These are phyloP conservation scores for cattle (Bos taurus) DNA, from an alignment of 2,113 vertebrate genomes.

Conservation along the genomic window DNA sequence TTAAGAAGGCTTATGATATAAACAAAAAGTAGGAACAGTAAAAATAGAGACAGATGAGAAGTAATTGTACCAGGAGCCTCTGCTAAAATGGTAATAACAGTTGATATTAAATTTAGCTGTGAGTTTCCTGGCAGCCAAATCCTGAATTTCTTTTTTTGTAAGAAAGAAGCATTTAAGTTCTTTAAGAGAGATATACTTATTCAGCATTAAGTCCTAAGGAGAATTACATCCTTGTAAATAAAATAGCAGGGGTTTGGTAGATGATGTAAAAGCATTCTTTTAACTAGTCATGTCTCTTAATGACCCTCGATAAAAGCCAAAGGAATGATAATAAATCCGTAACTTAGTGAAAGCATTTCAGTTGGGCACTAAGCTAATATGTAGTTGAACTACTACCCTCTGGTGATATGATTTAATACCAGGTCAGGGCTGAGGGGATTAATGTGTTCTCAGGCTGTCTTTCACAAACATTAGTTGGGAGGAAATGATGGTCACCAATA, in stretches of 20 bases:
- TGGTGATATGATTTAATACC: not conserved
- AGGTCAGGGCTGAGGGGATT: slow-evolving; percentile 7
- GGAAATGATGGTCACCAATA: slow-evolving; percentile 9
- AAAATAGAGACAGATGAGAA: slow-evolving; percentile 65
- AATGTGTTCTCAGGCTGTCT: slow-evolving; percentile 23
- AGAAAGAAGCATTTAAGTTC: not conserved
- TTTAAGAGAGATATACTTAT: not conserved
- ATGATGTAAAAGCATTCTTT: slow-evolving; percentile 10
- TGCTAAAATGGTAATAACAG: slow-evolving; percentile 31
- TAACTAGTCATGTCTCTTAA: slow-evolving; percentile 13
- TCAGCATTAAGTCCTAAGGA: not conserved
- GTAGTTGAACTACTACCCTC: not conserved
- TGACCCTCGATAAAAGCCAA: slow-evolving; percentile 2
- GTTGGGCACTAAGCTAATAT: not conserved
- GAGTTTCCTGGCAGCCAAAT: slow-evolving; percentile 13
- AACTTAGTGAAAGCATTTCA: slow-evolving; percentile 6
- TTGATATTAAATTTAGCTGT: slow-evolving; percentile 46
- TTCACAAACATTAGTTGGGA: not conserved
- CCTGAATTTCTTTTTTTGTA: slow-evolving; percentile 3
- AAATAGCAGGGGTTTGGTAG: not conserved
- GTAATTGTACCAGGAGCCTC: slow-evolving; percentile 24
- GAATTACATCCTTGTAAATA: not conserved
- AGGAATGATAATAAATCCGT: not conserved
- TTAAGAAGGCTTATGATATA: slow-evolving; percentile 48
- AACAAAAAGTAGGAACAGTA: slow-evolving; percentile 56